These are phyloP conservation scores for Turdus rufiventris DNA, from an alignment of 2,113 vertebrate species.

Conservation along the genomic window DNA sequence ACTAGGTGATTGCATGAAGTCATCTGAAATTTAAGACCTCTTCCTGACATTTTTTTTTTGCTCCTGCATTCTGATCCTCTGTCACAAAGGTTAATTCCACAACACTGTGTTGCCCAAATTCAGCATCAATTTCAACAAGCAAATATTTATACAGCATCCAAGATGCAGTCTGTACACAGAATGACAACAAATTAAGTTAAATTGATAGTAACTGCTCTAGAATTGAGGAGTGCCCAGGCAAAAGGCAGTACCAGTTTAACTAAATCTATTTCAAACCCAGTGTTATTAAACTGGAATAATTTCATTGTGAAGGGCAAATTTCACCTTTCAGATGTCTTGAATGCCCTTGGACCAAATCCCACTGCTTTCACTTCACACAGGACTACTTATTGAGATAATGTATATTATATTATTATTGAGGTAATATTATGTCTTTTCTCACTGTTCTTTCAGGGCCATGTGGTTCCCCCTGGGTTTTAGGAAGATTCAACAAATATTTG, in stretches of 20 bases:
- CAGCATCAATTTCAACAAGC: neutral
- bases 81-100: neutral
- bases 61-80: neutral
- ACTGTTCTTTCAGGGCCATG: neutral
- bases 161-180: neutral
- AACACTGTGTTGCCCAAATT: neutral
- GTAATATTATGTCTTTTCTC: neutral
- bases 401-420: too few relatives aligned
- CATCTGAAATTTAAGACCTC: neutral
- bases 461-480: neutral
- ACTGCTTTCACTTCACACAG: neutral
- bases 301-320: neutral
- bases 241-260: neutral
- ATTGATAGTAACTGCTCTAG: neutral
- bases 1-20: neutral
- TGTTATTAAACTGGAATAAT: neutral
- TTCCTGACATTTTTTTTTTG: neutral
- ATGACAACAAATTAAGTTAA: neutral
- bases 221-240: neutral
- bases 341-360: neutral
- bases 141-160: slow-evolving; percentile 9
- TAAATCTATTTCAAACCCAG: neutral
- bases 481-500: neutral
- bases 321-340: neutral
- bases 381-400: neutral